A percentile compares a stretch with the other conserved stretches of the same genome.
These are phyloP conservation scores for Podotricha telesiphe DNA, from an alignment of 2,888 invertebrate genomes.

Conservation along the genomic window DNA sequence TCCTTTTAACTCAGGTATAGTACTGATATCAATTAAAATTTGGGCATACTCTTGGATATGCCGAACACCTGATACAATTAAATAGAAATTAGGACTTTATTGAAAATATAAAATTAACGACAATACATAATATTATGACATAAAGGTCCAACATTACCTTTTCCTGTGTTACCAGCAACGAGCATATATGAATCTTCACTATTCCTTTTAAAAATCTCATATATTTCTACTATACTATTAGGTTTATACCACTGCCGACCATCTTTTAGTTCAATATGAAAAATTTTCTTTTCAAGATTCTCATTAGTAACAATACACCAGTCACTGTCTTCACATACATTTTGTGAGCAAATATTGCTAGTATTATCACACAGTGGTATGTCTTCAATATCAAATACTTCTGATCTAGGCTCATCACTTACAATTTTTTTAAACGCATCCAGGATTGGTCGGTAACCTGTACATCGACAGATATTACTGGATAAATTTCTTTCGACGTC, in stretches of 20 bases:
- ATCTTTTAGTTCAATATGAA: conserved; percentile 63
- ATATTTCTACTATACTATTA: conserved; percentile 73
- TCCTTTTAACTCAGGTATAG: conserved; percentile 81
- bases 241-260: conserved; percentile 81
- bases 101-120: too few relatives aligned
- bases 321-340: conserved; percentile 47
- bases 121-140: not conserved
- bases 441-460: conserved; percentile 89
- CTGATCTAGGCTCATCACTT: conserved; percentile 74
- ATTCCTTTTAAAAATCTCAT: conserved; percentile 73
- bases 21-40: conserved; percentile 85
- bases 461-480: conserved; percentile 90
- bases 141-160: conserved; percentile 40
- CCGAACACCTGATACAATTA: conserved; percentile 63
- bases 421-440: conserved; percentile 90
- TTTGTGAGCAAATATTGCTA: conserved; percentile 33
- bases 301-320: conserved; percentile 77
- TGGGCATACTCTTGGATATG: conserved; percentile 63
- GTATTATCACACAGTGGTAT: conserved; percentile 53
- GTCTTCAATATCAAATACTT: conserved; percentile 76
- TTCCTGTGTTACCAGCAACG: conserved; percentile 81
- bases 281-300: conserved; percentile 58
- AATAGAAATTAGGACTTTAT: not conserved
- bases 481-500: conserved; percentile 89
- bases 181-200: conserved; percentile 83